Evolutionary conservation across 1,140 invertebrate genomes (phyloP), one percentile per base, ranked within the genome.

Genomic region (Colletes latitarsis): DNA sequence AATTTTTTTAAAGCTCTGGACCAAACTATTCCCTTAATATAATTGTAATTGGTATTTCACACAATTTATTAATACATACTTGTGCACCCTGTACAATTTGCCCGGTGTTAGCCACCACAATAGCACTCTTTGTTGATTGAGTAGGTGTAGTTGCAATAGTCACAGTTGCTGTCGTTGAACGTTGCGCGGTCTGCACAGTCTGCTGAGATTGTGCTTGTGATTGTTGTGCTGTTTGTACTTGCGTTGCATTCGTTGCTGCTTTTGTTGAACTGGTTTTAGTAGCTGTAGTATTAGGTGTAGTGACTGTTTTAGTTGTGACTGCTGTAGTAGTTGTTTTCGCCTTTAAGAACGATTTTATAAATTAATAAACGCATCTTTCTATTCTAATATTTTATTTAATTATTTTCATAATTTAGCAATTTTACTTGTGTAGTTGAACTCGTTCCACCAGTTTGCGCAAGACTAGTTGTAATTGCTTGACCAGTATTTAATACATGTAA

Each of bases 401-500:
- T 49, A 49, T 41, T 67, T 62, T 39, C 1, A 17, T n/a, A n/a
- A 17, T 52, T 53, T 15, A 64, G 4, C 49, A 9, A 21, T 63
- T 6, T 67, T 41, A 74, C 72, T 57, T 75, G 68, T 21, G 41
- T 75, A 53, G 82, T 88, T 19, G 84, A 75, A 46, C 74, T 76
- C 0, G 84, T 64, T 12, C 82, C 66, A 6, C 84, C 21, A 17
- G 85, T 80, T 15, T 87, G 87, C 39, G 88, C 69, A 12, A 88
- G 80, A 0, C 88, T 86, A 49, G 90, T 84, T 3, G 88, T 69
- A 3, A 91, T 88, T 53, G 90, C 89, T 85, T 94, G 94, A 70
- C 93, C 89, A 21, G 95, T 95, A 55, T 95, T 96, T 21, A 98
- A 94, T 4, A 99, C 96, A 88, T 99, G 98, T 49, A 99, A 93